Evolutionary conservation across 2,797 vertebrate species (phyloP).

Genomic region (Phylloscopus collybita): DNA sequence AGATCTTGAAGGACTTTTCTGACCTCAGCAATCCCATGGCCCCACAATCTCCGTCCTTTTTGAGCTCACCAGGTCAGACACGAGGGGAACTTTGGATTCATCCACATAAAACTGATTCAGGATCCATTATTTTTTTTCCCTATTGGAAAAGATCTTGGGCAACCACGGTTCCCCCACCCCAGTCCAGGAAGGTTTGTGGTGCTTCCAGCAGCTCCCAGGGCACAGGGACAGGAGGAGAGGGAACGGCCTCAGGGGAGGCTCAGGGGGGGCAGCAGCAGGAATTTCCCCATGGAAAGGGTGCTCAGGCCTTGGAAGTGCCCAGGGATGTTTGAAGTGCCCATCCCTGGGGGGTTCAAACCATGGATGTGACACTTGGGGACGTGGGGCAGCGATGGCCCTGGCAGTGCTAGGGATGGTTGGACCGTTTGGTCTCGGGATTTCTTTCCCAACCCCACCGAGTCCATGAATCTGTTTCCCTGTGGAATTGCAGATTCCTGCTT

Average conservation of each 20-base stretch:
- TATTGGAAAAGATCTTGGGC: no score
- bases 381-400: fast-evolving
- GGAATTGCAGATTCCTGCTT: not conserved
- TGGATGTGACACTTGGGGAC: not conserved
- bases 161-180: no score
- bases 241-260: not conserved
- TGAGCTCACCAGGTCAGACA: no score
- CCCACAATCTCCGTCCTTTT: no score
- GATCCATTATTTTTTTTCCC: no score
- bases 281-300: not conserved
- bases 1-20: no score
- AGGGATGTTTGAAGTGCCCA: not conserved
- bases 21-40: no score
- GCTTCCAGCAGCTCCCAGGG: not conserved
- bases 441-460: not conserved
- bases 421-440: fast-evolving
- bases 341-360: not conserved
- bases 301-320: no score
- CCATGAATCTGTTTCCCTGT: fast-evolving
- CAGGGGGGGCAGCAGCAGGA: not conserved
- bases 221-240: not conserved
- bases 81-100: no score
- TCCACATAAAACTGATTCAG: no score
- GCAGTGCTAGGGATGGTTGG: no score
- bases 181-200: no score